These are phyloP conservation scores for Mustela lutreola DNA, from an alignment of 2,113 vertebrate species.

Conservation along the genomic window DNA sequence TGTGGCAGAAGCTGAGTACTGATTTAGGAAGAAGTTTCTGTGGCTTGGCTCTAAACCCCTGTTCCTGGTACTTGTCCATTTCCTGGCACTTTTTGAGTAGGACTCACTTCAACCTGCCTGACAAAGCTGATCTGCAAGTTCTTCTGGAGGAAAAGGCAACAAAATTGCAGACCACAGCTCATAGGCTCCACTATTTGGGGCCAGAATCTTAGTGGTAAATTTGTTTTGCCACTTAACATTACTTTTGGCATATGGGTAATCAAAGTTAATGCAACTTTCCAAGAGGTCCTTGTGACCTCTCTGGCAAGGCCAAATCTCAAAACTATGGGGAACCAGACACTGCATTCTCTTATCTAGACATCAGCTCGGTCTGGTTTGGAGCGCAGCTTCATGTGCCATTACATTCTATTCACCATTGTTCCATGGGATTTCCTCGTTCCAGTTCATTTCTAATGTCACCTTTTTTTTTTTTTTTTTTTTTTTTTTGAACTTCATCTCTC, in stretches of 20 bases:
- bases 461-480: neutral
- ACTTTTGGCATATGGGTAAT: neutral
- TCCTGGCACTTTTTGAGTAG: neutral
- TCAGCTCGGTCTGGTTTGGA: neutral
- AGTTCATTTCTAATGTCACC: neutral
- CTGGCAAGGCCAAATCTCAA: neutral
- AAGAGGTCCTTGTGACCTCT: conserved; percentile 36
- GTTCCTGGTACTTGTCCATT: neutral
- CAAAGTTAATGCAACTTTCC: conserved; percentile 23
- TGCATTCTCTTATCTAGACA: neutral
- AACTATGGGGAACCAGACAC: neutral
- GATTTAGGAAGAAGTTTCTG: neutral
- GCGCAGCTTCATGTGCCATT: accelerated
- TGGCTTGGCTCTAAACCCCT: neutral
- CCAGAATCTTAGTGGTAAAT: neutral
- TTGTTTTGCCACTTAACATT: neutral
- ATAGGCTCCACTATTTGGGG: neutral
- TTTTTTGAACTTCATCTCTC: neutral
- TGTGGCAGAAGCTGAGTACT: neutral
- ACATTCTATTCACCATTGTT: neutral
- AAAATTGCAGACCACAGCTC: neutral
- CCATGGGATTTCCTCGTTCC: neutral
- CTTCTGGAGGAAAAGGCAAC: neutral
- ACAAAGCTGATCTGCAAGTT: neutral
- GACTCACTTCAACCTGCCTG: neutral